Evolutionary conservation across 2,113 vertebrate species (phyloP).

Genomic region (Sylvia atricapilla): DNA sequence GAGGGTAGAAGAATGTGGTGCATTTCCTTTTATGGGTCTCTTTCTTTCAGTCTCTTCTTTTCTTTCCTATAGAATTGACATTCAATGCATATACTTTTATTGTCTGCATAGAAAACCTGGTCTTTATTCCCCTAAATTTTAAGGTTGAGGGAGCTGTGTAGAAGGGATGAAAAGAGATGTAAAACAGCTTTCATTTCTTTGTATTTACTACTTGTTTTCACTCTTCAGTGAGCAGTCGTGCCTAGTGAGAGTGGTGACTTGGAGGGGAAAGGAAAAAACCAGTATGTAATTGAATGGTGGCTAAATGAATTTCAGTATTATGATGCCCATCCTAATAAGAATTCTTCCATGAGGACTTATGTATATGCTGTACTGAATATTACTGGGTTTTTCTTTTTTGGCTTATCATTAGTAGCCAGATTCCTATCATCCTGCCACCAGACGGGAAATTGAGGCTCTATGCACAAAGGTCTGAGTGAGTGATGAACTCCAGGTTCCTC

Average conservation of each 20-base stretch:
- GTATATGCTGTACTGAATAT: not conserved
- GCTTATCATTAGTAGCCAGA: not conserved
- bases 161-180: not conserved
- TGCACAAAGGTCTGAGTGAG: not conserved
- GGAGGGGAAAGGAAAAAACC: not conserved
- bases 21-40: conserved; percentile 32
- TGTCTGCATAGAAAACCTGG: not conserved
- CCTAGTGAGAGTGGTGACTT: not conserved
- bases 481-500: not conserved
- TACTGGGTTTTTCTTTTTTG: not conserved
- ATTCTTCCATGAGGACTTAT: not conserved
- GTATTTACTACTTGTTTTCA: conserved; percentile 20
- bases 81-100: not conserved
- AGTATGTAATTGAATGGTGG: not conserved
- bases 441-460: not conserved
- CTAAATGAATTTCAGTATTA: not conserved
- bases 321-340: not conserved
- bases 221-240: not conserved
- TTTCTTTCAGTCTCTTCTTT: not conserved
- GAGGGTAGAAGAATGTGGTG: conserved; percentile 18
- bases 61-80: not conserved
- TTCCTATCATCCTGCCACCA: not conserved
- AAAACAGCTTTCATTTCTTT: not conserved
- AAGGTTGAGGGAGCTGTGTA: not conserved
- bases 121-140: conserved; percentile 2